Percentiles rank a stretch among this genome's conserved stretches.
These are phyloP conservation scores for Acanthopagrus latus DNA, from an alignment of 2,797 vertebrate species.

Conservation along the genomic window DNA sequence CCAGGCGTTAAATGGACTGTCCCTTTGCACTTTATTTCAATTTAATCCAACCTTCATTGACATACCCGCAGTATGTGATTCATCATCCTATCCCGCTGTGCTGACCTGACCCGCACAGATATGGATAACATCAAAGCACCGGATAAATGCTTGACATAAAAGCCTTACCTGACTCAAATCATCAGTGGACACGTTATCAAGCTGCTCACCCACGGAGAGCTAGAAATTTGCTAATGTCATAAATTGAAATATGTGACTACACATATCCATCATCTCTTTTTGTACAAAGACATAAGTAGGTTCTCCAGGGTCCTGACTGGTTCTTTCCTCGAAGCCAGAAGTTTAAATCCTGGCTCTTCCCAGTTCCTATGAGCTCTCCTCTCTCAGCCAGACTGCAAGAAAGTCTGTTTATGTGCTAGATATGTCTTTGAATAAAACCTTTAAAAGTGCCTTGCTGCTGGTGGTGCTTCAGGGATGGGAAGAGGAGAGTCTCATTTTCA, in stretches of 20 bases:
- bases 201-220: conserved; percentile 17
- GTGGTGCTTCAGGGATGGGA: no score
- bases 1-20: conserved; percentile 73
- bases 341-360: no score
- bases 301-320: no score
- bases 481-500: no score
- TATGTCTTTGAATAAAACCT: no score
- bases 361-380: no score
- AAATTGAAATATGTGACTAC: conserved; percentile 7
- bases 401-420: no score
- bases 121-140: conserved; percentile 61
- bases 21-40: conserved; percentile 77
- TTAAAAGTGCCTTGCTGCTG: no score
- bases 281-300: background rate
- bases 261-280: conserved; percentile 5
- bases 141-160: conserved; percentile 63
- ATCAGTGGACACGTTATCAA: conserved; percentile 21
- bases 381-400: no score
- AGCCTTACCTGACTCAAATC: conserved; percentile 54
- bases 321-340: no score
- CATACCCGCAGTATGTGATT: conserved; percentile 57
- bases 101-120: conserved; percentile 53
- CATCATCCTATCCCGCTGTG: conserved; percentile 56
- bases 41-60: conserved; percentile 76
- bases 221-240: conserved; percentile 24